Evolutionary conservation across 2,113 vertebrate species (phyloP), one percentile per base, ranked within the genome.

Genomic region (Chrysochloris asiatica): DNA sequence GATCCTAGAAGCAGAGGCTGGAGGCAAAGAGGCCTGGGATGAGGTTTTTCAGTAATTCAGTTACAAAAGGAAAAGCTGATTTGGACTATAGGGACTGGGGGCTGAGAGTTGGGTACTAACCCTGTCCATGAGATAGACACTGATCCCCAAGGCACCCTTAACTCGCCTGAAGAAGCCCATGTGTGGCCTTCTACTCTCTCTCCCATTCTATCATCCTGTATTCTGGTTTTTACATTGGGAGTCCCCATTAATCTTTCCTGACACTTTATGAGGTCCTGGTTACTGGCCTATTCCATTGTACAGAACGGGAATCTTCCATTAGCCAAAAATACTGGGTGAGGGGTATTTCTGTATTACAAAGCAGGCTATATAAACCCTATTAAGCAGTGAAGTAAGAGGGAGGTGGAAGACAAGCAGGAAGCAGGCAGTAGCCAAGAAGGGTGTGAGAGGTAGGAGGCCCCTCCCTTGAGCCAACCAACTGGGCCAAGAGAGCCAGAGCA

Each of bases 381-480:
- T 86, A 76, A 93, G 30, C 16, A 89, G n/a, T 47, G 43, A 93
- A 77, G 82, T 82, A 5, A 22, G 82, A 93, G 33, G 52, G 52
- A 48, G 38, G 38, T n/a, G 4, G 45, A 90, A 93, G 52, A 33
- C 36, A 77, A 47, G 67, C 8, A 1, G 61, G 43, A 88, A 61
- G 67, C 41, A 95, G 41, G 76, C 33, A 83, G 84, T 33, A 86
- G 47, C 72, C 52, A 91, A 89, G 36, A 88, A 17, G 79, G 45
- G 54, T 82, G 12, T 78, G 86, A 93, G 65, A 65, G n/a, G 59
- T 86, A 48, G 33, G 81, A 90, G 43, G 65, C 36, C 54, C 52
- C 84, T 91, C 89, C 81, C 43, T 45, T 69, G 61, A 83, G 41
- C 67, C 73, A 78, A 61, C 59, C 91, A 93, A 88, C 59, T 86